phyloP scores from a whole-genome alignment of 2,797 vertebrate species.

The Anas georgica region DNA sequence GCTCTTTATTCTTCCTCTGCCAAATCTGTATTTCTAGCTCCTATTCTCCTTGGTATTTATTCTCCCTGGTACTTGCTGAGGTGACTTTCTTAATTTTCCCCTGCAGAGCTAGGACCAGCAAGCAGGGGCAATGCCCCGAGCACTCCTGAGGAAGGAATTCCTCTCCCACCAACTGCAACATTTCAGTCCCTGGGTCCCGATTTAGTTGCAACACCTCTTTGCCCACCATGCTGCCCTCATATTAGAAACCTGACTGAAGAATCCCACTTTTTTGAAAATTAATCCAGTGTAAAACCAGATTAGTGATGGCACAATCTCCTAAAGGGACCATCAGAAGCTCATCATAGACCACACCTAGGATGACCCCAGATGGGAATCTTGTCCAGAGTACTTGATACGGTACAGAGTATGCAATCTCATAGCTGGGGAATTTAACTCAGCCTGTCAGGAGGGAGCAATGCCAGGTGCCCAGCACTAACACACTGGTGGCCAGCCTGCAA shows the following conservation, averaged over 20 bases:
- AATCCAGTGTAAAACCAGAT: not conserved
- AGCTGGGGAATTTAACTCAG: conserved; percentile 32
- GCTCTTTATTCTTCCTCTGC: not conserved
- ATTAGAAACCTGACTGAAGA: not conserved
- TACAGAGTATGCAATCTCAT: not conserved
- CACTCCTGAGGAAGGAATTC: not conserved
- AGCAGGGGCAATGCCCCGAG: not conserved
- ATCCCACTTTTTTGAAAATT: not conserved
- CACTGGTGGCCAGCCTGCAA: conserved; percentile 49
- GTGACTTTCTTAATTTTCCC: not conserved
- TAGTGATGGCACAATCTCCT: not conserved
- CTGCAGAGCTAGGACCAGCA: not conserved
- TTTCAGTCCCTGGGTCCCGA: not conserved
- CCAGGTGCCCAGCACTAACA: conserved; percentile 56
- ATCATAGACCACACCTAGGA: not conserved
- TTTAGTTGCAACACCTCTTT: not conserved
- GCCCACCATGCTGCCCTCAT: not conserved
- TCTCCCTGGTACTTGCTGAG: not conserved
- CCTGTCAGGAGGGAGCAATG: conserved; percentile 45
- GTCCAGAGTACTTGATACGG: not conserved
- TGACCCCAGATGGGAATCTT: not conserved
- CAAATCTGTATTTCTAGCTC: not conserved
- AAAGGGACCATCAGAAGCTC: not conserved
- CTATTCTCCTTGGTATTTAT: not conserved
- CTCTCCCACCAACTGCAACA: fast-evolving